These are phyloP conservation scores for Endomychus coccineus DNA, from an alignment of 2,888 invertebrate genomes.

Conservation along the genomic window DNA sequence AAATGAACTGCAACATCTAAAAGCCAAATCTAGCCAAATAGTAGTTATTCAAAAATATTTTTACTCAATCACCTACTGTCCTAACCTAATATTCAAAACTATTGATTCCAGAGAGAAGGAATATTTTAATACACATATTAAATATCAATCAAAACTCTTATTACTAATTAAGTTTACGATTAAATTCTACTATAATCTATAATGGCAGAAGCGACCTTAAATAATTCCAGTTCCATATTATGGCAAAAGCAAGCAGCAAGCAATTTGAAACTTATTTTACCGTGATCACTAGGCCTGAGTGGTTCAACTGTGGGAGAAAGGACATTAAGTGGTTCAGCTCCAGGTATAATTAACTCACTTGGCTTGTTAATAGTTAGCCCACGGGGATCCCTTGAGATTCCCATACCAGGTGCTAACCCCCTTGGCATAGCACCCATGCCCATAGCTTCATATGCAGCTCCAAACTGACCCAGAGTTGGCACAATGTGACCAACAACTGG, in stretches of 20 bases:
- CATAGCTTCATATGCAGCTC: slow-evolving; percentile 46
- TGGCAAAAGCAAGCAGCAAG: slow-evolving; percentile 9
- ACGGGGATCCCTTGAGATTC: slow-evolving; percentile 42
- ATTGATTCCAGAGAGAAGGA: too few species aligned
- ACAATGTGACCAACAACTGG: slow-evolving; percentile 56
- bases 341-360: slow-evolving; percentile 55
- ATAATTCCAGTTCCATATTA: too few species aligned
- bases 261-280: slow-evolving; percentile 36
- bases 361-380: slow-evolving; percentile 40
- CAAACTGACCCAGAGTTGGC: slow-evolving; percentile 46
- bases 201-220: too few species aligned
- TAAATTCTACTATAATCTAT: too few species aligned
- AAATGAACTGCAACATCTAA: too few species aligned
- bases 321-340: slow-evolving; percentile 37
- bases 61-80: too few species aligned
- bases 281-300: slow-evolving; percentile 40
- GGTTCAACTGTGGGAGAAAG: slow-evolving; percentile 44
- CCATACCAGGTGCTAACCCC: slow-evolving; percentile 47
- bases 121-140: too few species aligned
- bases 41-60: too few species aligned
- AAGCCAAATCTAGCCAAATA: too few species aligned
- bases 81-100: too few species aligned
- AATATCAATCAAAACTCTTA: too few species aligned
- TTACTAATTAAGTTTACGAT: too few species aligned
- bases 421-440: slow-evolving; percentile 40